These are phyloP conservation scores for Tipula unca DNA, from an alignment of 2,888 invertebrate genomes.

Conservation along the genomic window DNA sequence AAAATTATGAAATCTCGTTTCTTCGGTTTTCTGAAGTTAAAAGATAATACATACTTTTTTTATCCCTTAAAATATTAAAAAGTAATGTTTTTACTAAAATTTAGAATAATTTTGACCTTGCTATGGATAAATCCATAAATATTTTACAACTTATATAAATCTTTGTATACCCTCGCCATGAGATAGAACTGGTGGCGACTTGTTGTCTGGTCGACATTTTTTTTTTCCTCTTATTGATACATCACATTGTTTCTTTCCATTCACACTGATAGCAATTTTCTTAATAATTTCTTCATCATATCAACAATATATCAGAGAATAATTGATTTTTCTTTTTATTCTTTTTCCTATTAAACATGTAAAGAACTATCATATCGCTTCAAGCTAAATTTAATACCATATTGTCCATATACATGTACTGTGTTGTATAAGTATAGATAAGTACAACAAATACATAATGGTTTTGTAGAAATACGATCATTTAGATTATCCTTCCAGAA, in stretches of 20 bases:
- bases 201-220: background rate
- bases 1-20: background rate
- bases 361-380: background rate
- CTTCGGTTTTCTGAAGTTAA: background rate
- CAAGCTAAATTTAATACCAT: background rate
- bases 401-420: background rate
- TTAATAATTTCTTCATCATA: background rate
- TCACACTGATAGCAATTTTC: background rate
- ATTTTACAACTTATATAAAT: background rate
- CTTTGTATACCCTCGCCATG: background rate
- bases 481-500: background rate
- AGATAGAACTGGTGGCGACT: background rate
- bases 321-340: background rate
- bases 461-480: background rate
- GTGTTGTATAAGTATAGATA: background rate
- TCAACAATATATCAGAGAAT: background rate
- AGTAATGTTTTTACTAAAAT: background rate
- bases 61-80: background rate
- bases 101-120: background rate
- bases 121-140: background rate
- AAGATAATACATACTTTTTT: background rate
- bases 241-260: background rate
- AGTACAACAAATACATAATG: background rate
- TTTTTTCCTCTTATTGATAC: background rate
- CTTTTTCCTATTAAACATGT: background rate